phyloP scores from a whole-genome alignment of 2,797 vertebrate genomes.

The Borostomias antarcticus region DNA sequence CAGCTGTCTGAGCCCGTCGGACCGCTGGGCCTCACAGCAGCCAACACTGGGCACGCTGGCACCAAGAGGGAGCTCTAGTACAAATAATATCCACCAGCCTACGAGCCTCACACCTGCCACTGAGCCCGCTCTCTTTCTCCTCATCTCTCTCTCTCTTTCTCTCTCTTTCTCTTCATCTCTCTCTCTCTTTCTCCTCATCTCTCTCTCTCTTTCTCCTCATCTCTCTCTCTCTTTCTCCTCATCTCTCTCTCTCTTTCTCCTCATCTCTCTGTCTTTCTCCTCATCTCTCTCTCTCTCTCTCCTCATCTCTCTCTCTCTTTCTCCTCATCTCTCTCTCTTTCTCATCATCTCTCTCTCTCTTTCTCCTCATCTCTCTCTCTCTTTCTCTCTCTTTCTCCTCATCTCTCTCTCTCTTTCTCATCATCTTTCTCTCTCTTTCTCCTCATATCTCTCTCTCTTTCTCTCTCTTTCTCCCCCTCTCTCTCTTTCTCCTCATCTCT shows the following conservation, averaged over 20 bases:
- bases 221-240: neutral
- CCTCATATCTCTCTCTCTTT: neutral
- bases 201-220: no score
- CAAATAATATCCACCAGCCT: slow-evolving; percentile 59
- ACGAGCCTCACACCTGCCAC: slow-evolving; percentile 1
- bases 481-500: neutral
- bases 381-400: no score
- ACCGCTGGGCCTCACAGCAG: neutral
- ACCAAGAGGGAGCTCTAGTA: slow-evolving; percentile 83
- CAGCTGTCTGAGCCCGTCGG: slow-evolving; percentile 35
- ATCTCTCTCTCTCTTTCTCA: neutral
- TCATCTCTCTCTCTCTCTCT: no score
- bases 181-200: neutral
- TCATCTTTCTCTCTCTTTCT: neutral
- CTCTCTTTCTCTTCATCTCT: neutral
- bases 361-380: neutral
- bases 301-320: neutral
- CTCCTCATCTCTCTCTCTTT: neutral
- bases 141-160: slow-evolving; percentile 1
- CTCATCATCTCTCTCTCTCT: neutral
- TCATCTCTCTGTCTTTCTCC: no score
- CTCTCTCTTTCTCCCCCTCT: neutral
- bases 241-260: neutral
- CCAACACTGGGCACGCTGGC: slow-evolving; percentile 64
- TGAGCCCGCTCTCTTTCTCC: neutral